Evolutionary conservation across 1,140 invertebrate genomes (phyloP), one percentile per base, ranked within the genome.

Genomic region (Procambarus virginalis): DNA sequence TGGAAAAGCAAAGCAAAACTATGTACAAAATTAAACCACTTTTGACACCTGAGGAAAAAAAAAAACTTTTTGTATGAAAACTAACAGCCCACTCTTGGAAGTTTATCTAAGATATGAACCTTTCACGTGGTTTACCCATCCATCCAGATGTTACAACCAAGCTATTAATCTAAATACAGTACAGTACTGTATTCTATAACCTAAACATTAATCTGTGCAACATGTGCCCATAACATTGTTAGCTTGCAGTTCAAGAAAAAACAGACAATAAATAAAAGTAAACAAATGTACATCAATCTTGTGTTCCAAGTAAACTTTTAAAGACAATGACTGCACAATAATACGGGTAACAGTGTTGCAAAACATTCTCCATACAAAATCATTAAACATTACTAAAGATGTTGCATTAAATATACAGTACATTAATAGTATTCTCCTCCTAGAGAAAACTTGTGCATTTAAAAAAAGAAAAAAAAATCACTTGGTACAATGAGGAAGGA

Each of bases 1-100:
- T 80, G 49, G 49, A 51, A 51, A 58, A 55, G 78, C 46, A 80
- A 80, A 80, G 78, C 78, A 51, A 80, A 49, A 34, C 55, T 80
- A 3, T 80, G 78, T 49, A 55, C 49, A 80, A 80, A 80, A 55
- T 80, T 17, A 80, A 51, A 80, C 20, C 20, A 10, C 78, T 22
- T n/a, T 20, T 14, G 14, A 51, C 14, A 22, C 49, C 78, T 55
- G 22, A 12, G 34, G 34, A 34, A 34, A 34, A 34, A 34, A 34
- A 34, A 80, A 17, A 55, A 8, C n/a, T 45, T 20, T 80, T 22
- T 58, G 8, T 73, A 20, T 8, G 34, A 73, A 73, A 73, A 34
- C 68, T 73, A 20, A 73, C 8, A 73, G 68, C 68, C 34, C 20
- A 20, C n/a, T 20, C 8, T 73, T 20, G 17, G 4, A 64, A 55